phyloP scores from a whole-genome alignment of 2,797 vertebrate species.

The Urophycis tenuis region DNA sequence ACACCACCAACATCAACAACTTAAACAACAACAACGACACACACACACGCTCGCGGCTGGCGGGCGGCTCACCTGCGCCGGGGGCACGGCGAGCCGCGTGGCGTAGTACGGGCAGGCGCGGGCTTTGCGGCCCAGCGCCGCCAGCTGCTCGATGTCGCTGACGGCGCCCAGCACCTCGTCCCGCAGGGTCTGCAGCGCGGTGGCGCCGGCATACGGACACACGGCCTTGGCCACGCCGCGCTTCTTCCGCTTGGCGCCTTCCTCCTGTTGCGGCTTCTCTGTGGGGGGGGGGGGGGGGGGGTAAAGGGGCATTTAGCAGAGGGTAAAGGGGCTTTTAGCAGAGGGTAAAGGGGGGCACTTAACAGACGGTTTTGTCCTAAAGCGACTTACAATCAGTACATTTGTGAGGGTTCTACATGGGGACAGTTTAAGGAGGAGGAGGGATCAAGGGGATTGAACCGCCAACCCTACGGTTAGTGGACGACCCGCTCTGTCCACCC shows the following conservation, averaged over 20 bases:
- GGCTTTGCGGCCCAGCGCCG: constrained; percentile 75
- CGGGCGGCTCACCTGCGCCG: constrained; percentile 78
- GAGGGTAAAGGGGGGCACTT: no score
- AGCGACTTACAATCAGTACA: no score
- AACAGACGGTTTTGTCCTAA: no score
- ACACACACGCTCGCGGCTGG: not conserved
- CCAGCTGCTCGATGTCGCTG: constrained; percentile 88
- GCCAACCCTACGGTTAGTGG: no score
- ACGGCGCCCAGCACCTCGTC: constrained; percentile 80
- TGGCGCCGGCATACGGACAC: constrained; percentile 77
- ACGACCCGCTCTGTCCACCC: no score
- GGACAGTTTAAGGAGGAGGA: no score
- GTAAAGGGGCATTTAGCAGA: no score
- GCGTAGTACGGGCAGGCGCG: constrained; percentile 89
- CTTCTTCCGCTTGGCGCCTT: constrained; percentile 71
- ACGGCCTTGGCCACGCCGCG: constrained; percentile 50
- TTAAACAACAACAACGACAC: not conserved
- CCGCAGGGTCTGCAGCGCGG: constrained; percentile 80
- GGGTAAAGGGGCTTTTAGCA: no score
- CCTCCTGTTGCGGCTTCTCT: constrained; percentile 54
- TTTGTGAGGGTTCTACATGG: no score
- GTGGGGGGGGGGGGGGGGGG: constrained; percentile 9
- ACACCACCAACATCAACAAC: not conserved
- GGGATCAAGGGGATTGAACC: no score
- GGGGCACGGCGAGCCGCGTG: constrained; percentile 79